Conservation (phyloP, 2,113 vertebrate genomes). For the Leptobrachium ailaonicum region DNA sequence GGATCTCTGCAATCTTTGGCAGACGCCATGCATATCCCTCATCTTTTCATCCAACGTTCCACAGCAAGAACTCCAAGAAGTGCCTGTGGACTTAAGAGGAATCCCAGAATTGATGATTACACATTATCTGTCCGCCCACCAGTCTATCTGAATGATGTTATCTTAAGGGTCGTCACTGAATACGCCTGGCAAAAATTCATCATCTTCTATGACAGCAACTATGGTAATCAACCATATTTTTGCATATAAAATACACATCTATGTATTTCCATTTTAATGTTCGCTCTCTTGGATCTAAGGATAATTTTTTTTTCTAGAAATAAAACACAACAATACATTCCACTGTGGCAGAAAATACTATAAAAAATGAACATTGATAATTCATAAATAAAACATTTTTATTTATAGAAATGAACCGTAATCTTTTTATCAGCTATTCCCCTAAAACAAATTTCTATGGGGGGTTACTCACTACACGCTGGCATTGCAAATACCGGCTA, state of each 20-base stretch:
- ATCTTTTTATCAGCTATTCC: no score
- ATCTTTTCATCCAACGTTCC: constrained; percentile 93
- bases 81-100: constrained; percentile 81
- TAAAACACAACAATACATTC: no score
- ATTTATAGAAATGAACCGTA: no score
- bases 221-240: constrained; percentile 71
- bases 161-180: constrained; percentile 90
- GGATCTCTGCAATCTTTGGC: constrained; percentile 91
- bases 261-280: constrained; percentile 7
- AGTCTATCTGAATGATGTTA: constrained; percentile 94
- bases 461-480: no score
- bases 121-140: constrained; percentile 93
- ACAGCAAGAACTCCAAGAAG: constrained; percentile 85
- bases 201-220: constrained; percentile 94
- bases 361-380: no score
- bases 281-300: background rate
- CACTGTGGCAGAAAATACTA: no score
- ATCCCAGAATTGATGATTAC: constrained; percentile 86
- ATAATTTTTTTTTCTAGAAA: no score
- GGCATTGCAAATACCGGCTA: no score
- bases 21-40: constrained; percentile 97
- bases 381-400: no score
- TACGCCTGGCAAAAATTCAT: constrained; percentile 99
- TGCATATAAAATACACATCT: constrained; percentile 20
- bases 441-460: no score